Evolutionary conservation across 2,888 invertebrate genomes (phyloP).

Genomic region (Tanypteryx hageni): DNA sequence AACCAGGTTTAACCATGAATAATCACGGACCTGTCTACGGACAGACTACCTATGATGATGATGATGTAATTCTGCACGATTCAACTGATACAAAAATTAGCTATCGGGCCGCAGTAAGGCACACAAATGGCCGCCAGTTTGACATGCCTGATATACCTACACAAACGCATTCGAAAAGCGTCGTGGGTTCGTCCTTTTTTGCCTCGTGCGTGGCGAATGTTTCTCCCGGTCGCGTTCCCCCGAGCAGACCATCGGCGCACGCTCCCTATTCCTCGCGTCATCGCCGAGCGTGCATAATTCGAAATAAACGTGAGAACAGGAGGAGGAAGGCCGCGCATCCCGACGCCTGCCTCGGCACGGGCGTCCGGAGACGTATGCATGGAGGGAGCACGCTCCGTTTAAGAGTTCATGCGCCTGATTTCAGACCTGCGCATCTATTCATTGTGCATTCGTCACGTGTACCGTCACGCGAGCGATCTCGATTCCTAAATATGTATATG

Average conservation of each 20-base stretch:
- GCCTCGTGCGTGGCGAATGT: background rate
- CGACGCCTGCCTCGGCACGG: background rate
- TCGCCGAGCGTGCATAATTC: background rate
- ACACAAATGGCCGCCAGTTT: too few relatives aligned
- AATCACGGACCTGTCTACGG: too few relatives aligned
- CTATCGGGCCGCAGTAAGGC: too few relatives aligned
- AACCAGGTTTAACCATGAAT: too few relatives aligned
- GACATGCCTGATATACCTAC: too few relatives aligned
- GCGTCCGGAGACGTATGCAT: background rate
- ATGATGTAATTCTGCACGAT: too few relatives aligned
- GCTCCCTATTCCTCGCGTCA: background rate
- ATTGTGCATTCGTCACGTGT: slow-evolving; percentile 5
- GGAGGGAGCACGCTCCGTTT: background rate
- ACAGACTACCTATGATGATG: too few relatives aligned
- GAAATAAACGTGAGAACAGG: slow-evolving; percentile 16
- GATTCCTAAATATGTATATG: too few relatives aligned
- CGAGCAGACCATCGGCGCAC: background rate
- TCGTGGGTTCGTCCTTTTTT: background rate
- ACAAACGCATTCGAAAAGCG: too few relatives aligned
- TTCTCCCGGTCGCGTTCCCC: background rate
- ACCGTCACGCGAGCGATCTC: too few relatives aligned
- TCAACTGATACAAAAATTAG: too few relatives aligned
- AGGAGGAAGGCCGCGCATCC: too few relatives aligned
- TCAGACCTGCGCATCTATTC: background rate
- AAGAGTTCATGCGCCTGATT: background rate